Evolutionary conservation across 2,888 invertebrate species (phyloP), one percentile per base, ranked within the genome.

Genomic region (Prostheceraeus crozeri): DNA sequence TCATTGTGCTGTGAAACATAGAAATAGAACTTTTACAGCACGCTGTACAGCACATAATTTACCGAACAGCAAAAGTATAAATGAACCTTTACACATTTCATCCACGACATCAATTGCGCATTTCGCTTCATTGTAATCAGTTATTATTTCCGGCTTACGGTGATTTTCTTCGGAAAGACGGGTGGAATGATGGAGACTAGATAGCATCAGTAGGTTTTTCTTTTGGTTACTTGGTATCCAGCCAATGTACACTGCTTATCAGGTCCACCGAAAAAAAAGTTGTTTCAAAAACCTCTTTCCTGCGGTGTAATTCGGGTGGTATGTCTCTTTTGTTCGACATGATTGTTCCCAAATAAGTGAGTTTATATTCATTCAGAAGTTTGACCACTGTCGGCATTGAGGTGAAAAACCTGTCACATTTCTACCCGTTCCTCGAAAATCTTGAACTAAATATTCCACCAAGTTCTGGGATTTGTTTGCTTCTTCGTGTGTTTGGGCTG

Each of bases 271-370:
- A 40, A 40, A 40, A 40, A 14, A 40, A 40, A 40, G 14, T 4
- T 40, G 40, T 16, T 4, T 14, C 19, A 14, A 40, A 40, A 14
- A 40, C 19, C 14, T 40, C 19, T 21, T 40, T 40, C 19, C 19
- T 8, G 6, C 19, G 4, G 19, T 40, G 40, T 16, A 40, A 16
- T 14, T 16, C 19, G 40, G 40, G 40, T 16, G 40, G 40, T 14
- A 40, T 40, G 40, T 40, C 40, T 40, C 40, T 40, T 40, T 40
- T 40, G 19, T 40, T n/a, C 19, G 14, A 16, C 40, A 40, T 40
- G 14, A 40, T 40, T 40, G 40, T 40, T 40, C 4, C 40, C 14
- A 40, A 14, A 21, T 40, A 40, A 21, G 40, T 40, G 40, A 40
- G 40, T 40, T 40, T 14, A 40, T 40, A 40, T 21, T 40, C 40